Base-by-base conservation (phyloP, 2,888 invertebrate genomes). In the Pheosia tremula region DNA sequence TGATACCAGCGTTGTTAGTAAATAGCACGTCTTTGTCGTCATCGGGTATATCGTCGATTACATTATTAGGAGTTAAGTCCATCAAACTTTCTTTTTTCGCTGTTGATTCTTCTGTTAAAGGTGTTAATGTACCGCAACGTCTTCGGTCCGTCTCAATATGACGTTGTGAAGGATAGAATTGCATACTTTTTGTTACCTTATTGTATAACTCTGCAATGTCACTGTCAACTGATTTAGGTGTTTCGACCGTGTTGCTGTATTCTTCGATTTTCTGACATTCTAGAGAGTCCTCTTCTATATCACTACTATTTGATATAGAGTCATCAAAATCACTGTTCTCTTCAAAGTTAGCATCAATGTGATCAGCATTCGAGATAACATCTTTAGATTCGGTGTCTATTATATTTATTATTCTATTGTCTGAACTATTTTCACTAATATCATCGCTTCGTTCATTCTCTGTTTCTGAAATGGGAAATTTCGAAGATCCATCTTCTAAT, bases 51-150 rank as follows among this genome's bases (percentile, higher is more conserved):
- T 8, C 53, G 41, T 63, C 59, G 8, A 68, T 54, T 5, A 72
- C 75, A 24, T 74, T 72, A 24, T 69, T 72, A 37, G 82, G 79
- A 43, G 81, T 80, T 39, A 87, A 67, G 54, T 89, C 86, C 50
- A 78, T 64, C n/a, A 84, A 61, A 68, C 84, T 89, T 8, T 84
- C 83, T 70, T 79, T 85, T 58, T 77, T 86, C n/a, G 70, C 64
- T n/a, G 68, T 67, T 3, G 90, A 85, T 68, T 93, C 93, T 75
- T 93, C 93, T 13, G 89, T 86, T 4, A 93, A 71, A n/a, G 93
- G 90, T 5, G 92, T 87, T 37, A 93, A 74, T 24, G 36, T 56
- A 1, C 56, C 56, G 36, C 10, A 56, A 56, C 9, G 56, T 36
- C 24, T 13, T 4, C 41, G 43, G 11, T 56, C 56, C 0, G 56